phyloP scores from a whole-genome alignment of 2,113 vertebrate species.

The Pavo muticus region DNA sequence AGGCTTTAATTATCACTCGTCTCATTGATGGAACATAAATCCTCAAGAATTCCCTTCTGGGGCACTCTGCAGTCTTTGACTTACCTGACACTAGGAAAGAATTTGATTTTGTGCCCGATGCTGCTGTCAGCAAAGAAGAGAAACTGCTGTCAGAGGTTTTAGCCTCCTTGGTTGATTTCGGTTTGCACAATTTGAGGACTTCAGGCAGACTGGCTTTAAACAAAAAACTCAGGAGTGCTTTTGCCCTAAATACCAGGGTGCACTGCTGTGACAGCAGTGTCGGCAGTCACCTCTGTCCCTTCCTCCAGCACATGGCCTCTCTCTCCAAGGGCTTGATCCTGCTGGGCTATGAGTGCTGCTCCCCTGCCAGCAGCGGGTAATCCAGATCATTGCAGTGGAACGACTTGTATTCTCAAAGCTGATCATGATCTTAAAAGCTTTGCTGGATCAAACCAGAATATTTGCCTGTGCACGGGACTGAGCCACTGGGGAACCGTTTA shows the following conservation, averaged over 20 bases:
- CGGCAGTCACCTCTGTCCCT: neutral
- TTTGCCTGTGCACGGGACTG: neutral
- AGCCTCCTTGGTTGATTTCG: neutral
- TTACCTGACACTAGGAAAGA: constrained; percentile 51
- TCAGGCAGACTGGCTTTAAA: neutral
- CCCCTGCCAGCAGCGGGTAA: neutral
- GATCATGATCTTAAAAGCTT: constrained; percentile 42
- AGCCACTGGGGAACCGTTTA: neutral
- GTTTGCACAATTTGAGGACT: neutral
- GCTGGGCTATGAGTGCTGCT: neutral
- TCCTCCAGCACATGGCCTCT: neutral
- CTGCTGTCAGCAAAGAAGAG: neutral
- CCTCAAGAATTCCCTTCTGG: constrained; percentile 42
- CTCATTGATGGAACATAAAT: constrained; percentile 56
- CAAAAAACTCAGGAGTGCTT: neutral
- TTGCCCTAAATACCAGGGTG: constrained; percentile 20
- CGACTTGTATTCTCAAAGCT: constrained; percentile 11
- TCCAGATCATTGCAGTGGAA: constrained; percentile 12
- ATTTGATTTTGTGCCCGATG: constrained; percentile 28
- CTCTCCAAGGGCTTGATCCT: neutral
- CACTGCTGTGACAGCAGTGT: neutral
- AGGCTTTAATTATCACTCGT: constrained; percentile 51
- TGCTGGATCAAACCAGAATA: constrained; percentile 35
- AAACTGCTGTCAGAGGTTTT: neutral
- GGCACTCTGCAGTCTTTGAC: neutral